Evolutionary conservation across 1,140 invertebrate genomes (phyloP), one percentile per base, ranked within the genome.

Genomic region (Paraescarpia echinospica): DNA sequence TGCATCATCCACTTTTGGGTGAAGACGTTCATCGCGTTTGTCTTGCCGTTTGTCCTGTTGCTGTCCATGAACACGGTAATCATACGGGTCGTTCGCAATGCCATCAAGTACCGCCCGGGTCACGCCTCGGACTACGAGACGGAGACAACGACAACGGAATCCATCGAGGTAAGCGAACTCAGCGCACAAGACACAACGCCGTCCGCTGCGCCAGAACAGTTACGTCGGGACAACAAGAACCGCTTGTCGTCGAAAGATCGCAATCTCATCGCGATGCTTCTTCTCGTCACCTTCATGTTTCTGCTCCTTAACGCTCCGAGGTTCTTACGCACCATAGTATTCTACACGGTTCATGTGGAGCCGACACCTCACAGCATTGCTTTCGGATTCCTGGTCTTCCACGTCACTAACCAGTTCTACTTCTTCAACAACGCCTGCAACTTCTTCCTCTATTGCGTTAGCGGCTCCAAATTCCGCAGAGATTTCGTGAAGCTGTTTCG

Each of bases 351-450:
- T 90, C 34, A 33, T 31, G 14, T 41, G 8, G 35, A 34, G 33
- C 34, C 90, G 34, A 90, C 34, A 22, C 34, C 34, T 34, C 22
- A 90, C 14, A 31, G 34, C 22, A 34, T 0, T 2, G 33, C 90
- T 41, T 22, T 35, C 91, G 18, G 18, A 2, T 2, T 41, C 12
- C 34, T 92, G 12, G 33, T 41, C 8, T 41, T 48, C 91, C 91
- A 92, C 48, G 33, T 92, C 34, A 92, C 91, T 51, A 35, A 92
- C 35, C 88, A 92, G 8, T n/a, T 92, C 14, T 92, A 41, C 33
- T 51, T 92, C 91, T 18, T 48, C 48, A 92, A 92, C 91, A 92
- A 59, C 48, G 91, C 91, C 35, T 33, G 34, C 91, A 92, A 92
- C n/a, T 92, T 92, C 91, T 92, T 48, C 91, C 6, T 92, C 1